Evolutionary conservation across 2,888 invertebrate genomes (phyloP), one percentile per base, ranked within the genome.

Genomic region (Scrobipalpa atriplicella): DNA sequence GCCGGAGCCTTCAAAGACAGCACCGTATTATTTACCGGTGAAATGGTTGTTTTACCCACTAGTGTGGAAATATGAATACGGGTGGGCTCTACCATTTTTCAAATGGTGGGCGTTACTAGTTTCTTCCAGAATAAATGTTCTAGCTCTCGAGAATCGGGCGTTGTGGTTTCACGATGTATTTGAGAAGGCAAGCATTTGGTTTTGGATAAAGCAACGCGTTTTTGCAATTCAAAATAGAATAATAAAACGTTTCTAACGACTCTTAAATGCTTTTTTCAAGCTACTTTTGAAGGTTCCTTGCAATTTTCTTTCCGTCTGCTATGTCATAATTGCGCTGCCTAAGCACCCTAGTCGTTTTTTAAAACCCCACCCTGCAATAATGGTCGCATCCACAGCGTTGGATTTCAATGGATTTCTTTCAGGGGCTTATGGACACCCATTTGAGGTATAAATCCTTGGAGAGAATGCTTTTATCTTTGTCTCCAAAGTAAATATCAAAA

Each of bases 381-480:
- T n/a, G 62, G 41, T 19, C 21, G n/a, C 21, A 10, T 47, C n/a
- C 10, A 62, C 18, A 39, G 52, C 36, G 38, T 36, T 41, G 39
- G 16, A 69, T 70, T 70, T 67, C 67, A 71, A 70, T 71, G 68
- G 69, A 68, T 70, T 70, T 69, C 76, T 80, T 61, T 41, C 61
- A 41, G 39, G 41, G 13, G 61, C 71, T 80, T 76, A 75, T 73
- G 75, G 80, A 77, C 73, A 79, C 71, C 79, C 79, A 78, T 81
- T 81, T 11, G n/a, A 56, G 11, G 79, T 79, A 77, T 78, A 82
- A 83, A 83, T 82, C 80, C 78, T 71, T 73, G 65, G 71, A 75
- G 77, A 74, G 76, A 75, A 80, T 68, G 82, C 79, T 83, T 83
- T 87, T 84, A 84, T 85, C 83, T 85, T 78, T 79, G 78, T 78